Percentiles rank a stretch among this genome's conserved stretches.
phyloP scores from a whole-genome alignment of 1,140 invertebrate species.

The Diorhabda carinulata region DNA sequence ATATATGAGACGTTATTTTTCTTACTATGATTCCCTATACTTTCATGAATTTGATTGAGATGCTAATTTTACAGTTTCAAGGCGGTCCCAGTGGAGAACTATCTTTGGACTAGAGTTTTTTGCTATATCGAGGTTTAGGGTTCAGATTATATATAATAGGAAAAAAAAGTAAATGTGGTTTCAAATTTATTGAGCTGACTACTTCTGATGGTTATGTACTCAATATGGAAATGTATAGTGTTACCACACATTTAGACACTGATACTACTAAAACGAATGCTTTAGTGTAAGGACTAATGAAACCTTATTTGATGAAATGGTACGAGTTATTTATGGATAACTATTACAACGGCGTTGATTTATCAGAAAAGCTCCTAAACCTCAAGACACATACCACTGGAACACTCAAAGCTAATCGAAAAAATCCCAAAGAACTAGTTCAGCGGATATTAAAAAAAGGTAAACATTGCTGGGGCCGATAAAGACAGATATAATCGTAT shows the following conservation, averaged over 20 bases:
- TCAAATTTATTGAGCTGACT: slow-evolving; percentile 10
- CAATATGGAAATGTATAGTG: slow-evolving; percentile 7
- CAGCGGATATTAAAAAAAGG: slow-evolving; percentile 36
- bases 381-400: slow-evolving; percentile 40
- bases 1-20: slow-evolving; percentile 10
- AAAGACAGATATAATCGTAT: not conserved
- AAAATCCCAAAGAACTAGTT: slow-evolving; percentile 33
- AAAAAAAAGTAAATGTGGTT: not conserved
- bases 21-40: not conserved
- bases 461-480: not conserved
- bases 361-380: slow-evolving; percentile 40
- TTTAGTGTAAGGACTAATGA: slow-evolving; percentile 14
- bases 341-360: slow-evolving; percentile 44
- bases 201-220: slow-evolving; percentile 2
- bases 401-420: slow-evolving; percentile 37
- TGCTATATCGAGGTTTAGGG: not conserved
- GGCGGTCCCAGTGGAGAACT: not conserved
- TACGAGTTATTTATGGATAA: slow-evolving; percentile 46
- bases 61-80: slow-evolving; percentile 12
- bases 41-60: slow-evolving; percentile 6
- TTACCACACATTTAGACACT: not conserved
- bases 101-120: not conserved
- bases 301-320: slow-evolving; percentile 35
- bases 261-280: slow-evolving; percentile 7
- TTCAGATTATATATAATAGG: not conserved